Conservation (phyloP, 2,888 invertebrate genomes). For the Rotaria macrura region DNA sequence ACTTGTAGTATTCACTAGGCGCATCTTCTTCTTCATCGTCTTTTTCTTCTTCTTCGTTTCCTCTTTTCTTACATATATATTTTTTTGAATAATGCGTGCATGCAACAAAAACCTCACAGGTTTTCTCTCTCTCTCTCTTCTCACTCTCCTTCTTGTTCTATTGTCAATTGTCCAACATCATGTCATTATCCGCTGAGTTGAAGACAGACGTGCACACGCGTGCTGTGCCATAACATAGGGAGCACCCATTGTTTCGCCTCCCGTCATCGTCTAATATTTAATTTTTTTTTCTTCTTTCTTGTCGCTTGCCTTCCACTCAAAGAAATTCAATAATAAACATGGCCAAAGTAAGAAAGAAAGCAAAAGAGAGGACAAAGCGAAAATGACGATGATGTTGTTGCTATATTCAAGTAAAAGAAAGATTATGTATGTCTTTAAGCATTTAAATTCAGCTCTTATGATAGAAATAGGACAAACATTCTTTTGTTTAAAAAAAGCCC, state of each 20-base stretch:
- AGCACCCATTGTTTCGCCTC: background rate
- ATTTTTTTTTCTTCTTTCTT: background rate
- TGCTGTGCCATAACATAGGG: background rate
- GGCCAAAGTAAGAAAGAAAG: background rate
- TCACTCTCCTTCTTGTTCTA: background rate
- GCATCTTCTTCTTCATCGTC: background rate
- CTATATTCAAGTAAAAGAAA: background rate
- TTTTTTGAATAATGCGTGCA: conserved; percentile 2
- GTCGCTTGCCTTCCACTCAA: background rate
- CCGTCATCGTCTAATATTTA: background rate
- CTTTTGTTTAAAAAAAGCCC: background rate
- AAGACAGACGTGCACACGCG: background rate
- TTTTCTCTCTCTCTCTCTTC: background rate
- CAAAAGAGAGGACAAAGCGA: background rate
- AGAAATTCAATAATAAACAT: background rate
- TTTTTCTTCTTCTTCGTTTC: background rate
- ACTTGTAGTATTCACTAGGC: background rate
- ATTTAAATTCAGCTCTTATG: background rate
- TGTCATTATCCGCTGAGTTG: background rate
- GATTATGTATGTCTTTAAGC: background rate
- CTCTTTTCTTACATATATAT: background rate
- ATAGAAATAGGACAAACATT: background rate
- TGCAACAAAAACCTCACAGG: background rate
- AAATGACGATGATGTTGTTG: background rate
- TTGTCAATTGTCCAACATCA: conserved; percentile 2